Base-by-base conservation (phyloP, 2,113 vertebrate species). In the Vulpes vulpes region DNA sequence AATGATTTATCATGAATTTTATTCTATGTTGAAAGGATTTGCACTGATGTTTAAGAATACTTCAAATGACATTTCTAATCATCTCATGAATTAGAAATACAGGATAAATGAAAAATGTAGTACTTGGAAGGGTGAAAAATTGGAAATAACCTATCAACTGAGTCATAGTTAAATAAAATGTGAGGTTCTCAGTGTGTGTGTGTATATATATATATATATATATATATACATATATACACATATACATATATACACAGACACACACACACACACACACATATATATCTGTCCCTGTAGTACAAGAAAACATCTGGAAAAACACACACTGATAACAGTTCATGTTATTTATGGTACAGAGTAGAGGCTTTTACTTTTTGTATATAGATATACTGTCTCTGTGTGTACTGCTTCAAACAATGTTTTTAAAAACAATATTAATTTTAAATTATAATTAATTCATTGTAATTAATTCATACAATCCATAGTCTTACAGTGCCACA, bases 251-350 rank as follows among this genome's bases (percentile, higher is more conserved):
- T 1, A 43, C 0, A 43, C 38, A 43, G 4, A 43, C 38, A 43
- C 38, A 43, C 38, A 43, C 38, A 43, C 43, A 43, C 43, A 43
- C 43, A 43, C 43, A 43, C 43, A 43, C 1, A 43, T 10, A 81
- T 1, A 57, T 38, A 30, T 87, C 23, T 89, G 22, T 65, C 60
- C 12, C 57, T 78, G 3, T 30, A 62, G 12, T 59, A 20, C 43
- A 92, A 91, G 64, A 64, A 91, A 91, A 55, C 23, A 95, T 80
- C 59, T 78, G 57, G 65, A 86, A 74, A 96, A 92, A 51, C 35
- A 32, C 12, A 79, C 27, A 32, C 3, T 49, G 22, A 32, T 65
- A 74, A 64, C 12, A 4, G 49, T 67, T 86, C 27, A 15, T 67
- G 62, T 60, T 38, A 49, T 59, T 57, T 38, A 53, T 51, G 32